These are phyloP conservation scores for Alosa sapidissima DNA, from an alignment of 2,797 vertebrate species.

Conservation along the genomic window DNA sequence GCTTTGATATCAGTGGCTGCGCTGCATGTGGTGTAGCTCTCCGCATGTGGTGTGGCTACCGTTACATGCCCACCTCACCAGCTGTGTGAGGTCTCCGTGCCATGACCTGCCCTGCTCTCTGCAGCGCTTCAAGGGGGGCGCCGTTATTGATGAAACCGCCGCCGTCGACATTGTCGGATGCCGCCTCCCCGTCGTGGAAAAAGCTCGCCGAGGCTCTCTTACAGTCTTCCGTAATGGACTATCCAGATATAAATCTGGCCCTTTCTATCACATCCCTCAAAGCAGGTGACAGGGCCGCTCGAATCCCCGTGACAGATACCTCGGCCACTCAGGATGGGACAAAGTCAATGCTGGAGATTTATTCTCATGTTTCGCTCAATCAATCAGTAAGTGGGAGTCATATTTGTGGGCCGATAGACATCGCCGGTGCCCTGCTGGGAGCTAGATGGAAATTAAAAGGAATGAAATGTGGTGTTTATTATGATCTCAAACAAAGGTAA, in stretches of 20 bases:
- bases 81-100: background rate
- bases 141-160: background rate
- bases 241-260: slow-evolving; percentile 44
- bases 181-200: slow-evolving; percentile 36
- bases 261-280: slow-evolving; percentile 46
- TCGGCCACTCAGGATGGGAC: slow-evolving; percentile 28
- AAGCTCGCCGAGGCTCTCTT: slow-evolving; percentile 33
- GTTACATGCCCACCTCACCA: background rate
- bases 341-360: slow-evolving; percentile 33
- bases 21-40: background rate
- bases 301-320: slow-evolving; percentile 15
- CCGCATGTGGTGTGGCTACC: no score
- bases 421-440: slow-evolving; percentile 6
- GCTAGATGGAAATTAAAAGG: slow-evolving; percentile 42
- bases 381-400: slow-evolving; percentile 45
- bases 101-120: background rate
- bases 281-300: slow-evolving; percentile 35
- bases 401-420: slow-evolving; percentile 26
- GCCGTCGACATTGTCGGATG: slow-evolving; percentile 29
- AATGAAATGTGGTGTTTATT: slow-evolving; percentile 38
- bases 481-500: slow-evolving; percentile 34
- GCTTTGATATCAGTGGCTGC: background rate
- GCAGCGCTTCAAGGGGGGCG: background rate
- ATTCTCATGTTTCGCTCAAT: slow-evolving; percentile 45
- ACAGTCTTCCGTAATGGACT: slow-evolving; percentile 41